A percentile compares a stretch with the other conserved stretches of the same genome.
phyloP scores from a whole-genome alignment of 1,140 invertebrate species.

The Andrena cerasifolii region DNA sequence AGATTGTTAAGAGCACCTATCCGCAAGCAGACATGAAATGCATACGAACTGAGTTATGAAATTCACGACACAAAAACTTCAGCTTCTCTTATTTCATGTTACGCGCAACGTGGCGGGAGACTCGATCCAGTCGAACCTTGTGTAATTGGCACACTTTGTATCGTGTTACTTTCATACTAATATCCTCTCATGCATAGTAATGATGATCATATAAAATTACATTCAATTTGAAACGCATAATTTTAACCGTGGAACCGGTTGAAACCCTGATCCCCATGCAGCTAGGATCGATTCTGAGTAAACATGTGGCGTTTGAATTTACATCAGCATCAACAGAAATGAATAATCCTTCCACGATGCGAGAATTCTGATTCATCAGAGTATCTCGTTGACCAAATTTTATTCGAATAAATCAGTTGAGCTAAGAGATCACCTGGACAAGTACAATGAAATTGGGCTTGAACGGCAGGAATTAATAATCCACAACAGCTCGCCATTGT shows the following conservation, averaged over 20 bases:
- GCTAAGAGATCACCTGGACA: no score
- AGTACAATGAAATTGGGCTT: no score
- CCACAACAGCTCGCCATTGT: no score
- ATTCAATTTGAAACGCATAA: neutral
- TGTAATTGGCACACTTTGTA: slow-evolving; percentile 51
- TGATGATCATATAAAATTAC: slow-evolving; percentile 30
- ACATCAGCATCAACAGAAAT: no score
- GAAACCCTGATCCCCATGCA: no score
- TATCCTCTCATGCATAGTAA: slow-evolving; percentile 6
- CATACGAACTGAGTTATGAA: slow-evolving; percentile 16
- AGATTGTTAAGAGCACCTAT: neutral
- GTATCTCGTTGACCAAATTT: no score
- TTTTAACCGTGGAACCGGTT: neutral
- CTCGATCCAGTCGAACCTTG: slow-evolving; percentile 32
- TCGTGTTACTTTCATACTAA: slow-evolving; percentile 32
- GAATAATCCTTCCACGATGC: no score
- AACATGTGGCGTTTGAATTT: no score
- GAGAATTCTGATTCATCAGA: no score
- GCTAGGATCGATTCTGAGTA: no score
- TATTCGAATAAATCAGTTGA: neutral
- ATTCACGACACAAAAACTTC: slow-evolving; percentile 26
- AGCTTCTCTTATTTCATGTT: slow-evolving; percentile 29
- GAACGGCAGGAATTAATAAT: no score
- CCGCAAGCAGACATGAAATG: neutral
- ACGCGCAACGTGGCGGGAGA: slow-evolving; percentile 30